Conservation (phyloP, 2,113 vertebrate genomes). For the Haliaeetus leucogaster region DNA sequence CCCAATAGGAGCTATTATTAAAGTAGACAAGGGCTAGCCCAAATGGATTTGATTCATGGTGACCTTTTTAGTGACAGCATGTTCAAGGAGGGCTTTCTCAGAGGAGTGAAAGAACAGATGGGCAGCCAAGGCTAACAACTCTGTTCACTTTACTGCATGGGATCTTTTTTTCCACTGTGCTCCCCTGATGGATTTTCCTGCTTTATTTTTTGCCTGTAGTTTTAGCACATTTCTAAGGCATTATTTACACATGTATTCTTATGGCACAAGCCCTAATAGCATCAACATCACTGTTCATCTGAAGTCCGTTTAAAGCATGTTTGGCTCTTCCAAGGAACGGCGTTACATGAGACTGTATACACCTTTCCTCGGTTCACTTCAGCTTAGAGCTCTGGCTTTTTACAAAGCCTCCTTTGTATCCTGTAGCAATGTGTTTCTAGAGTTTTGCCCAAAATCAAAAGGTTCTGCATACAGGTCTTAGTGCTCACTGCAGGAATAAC, state of each 20-base stretch:
- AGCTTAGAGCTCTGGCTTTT: not conserved
- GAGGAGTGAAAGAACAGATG: constrained; percentile 15
- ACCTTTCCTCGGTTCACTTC: not conserved
- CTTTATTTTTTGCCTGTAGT: not conserved
- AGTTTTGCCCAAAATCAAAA: not conserved
- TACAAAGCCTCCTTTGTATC: not conserved
- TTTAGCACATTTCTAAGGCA: not conserved
- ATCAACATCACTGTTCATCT: not conserved
- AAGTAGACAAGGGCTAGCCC: not conserved
- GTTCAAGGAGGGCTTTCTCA: not conserved
- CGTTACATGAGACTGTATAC: accelerated
- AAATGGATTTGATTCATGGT: not conserved
- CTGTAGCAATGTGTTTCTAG: not conserved
- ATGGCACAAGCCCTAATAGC: not conserved
- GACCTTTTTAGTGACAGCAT: not conserved
- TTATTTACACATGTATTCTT: not conserved
- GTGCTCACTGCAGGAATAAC: not conserved
- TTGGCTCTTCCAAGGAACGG: not conserved
- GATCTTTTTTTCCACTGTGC: not conserved
- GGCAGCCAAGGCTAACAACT: not conserved
- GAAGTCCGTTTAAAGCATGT: not conserved
- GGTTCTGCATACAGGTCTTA: not conserved
- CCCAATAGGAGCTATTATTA: not conserved
- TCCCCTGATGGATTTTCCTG: not conserved
- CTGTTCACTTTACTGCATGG: not conserved